Evolutionary conservation across 2,113 vertebrate species (phyloP).

Genomic region (Rattus norvegicus): GRCr8 NC_086020.1:88987001-88987500

Average conservation of each 20-base stretch:
- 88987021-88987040: background rate
- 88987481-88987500: background rate
- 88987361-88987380: background rate
- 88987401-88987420: background rate
- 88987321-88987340: background rate
- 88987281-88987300: background rate
- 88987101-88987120: background rate
- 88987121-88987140: background rate
- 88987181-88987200: background rate
- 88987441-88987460: background rate
- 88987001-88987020: background rate
- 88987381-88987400: background rate
- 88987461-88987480: background rate
- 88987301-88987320: no score
- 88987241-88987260: background rate
- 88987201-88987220: background rate
- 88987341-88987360: background rate
- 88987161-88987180: background rate
- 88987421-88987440: background rate
- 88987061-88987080: background rate
- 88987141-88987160: background rate
- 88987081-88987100: background rate
- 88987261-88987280: background rate
- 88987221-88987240: no score
- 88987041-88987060: background rate